A percentile compares a stretch with the other conserved stretches of the same genome.
phyloP scores from a whole-genome alignment of 2,888 invertebrate species.

The Tolmerus cingulatus region DNA sequence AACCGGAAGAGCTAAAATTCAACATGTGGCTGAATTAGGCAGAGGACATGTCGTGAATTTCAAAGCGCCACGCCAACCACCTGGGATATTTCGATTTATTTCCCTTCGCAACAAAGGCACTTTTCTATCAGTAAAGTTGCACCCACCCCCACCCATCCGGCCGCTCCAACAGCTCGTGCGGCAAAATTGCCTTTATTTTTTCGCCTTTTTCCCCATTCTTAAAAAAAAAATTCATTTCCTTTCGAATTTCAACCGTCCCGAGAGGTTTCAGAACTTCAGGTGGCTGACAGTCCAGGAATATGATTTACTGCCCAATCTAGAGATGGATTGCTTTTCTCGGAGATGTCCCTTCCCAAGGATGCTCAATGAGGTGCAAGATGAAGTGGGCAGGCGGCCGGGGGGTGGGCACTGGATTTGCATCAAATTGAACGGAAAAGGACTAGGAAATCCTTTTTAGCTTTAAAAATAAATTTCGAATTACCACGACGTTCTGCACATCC shows the following conservation, averaged over 20 bases:
- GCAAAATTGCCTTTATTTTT: neutral
- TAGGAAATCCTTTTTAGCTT: neutral
- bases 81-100: neutral
- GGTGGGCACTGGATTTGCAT: neutral
- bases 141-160: too few relatives aligned
- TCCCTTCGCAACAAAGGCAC: neutral
- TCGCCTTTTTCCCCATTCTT: neutral
- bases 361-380: neutral
- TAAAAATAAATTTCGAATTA: neutral
- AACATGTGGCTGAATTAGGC: neutral
- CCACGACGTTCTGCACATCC: neutral
- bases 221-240: neutral
- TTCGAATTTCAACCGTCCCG: neutral
- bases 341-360: neutral
- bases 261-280: neutral
- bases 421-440: slow-evolving; percentile 3
- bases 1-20: neutral
- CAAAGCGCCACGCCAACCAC: neutral
- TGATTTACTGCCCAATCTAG: neutral
- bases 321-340: neutral
- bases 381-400: neutral
- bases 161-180: neutral
- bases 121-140: neutral
- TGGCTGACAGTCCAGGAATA: neutral
- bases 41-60: neutral